Percentiles rank a stretch among this genome's conserved stretches.
phyloP scores from a whole-genome alignment of 2,888 invertebrate species.

The Sinohyriopsis cumingii region DNA sequence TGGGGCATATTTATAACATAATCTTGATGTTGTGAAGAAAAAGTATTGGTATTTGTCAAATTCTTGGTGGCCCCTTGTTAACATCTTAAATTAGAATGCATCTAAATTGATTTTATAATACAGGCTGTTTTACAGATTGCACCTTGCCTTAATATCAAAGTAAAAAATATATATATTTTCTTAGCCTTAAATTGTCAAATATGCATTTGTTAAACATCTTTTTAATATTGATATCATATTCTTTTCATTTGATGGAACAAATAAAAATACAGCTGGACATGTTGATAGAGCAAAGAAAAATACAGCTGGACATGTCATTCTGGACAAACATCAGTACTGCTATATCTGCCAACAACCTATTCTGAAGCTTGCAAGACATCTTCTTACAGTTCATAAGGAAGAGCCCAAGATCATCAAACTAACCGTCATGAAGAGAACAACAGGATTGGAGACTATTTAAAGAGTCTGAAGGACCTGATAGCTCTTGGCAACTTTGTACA shows the following conservation, averaged over 20 bases:
- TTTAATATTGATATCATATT: no score
- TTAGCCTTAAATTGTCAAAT: no score
- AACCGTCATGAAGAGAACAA: slow-evolving; percentile 6
- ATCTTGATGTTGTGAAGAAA: no score
- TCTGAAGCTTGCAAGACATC: slow-evolving; percentile 9
- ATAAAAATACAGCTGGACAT: slow-evolving; percentile 6
- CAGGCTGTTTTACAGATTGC: no score
- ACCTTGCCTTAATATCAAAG: no score
- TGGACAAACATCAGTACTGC: slow-evolving; percentile 5
- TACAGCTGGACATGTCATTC: slow-evolving; percentile 3
- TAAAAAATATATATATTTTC: no score
- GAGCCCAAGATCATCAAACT: slow-evolving; percentile 2
- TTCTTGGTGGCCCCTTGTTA: no score
- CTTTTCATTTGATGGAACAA: not conserved
- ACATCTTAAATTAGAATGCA: no score
- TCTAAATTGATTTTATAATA: no score
- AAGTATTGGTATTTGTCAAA: no score
- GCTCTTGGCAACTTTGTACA: slow-evolving; percentile 8
- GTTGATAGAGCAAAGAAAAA: slow-evolving; percentile 3
- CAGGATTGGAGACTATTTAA: not conserved
- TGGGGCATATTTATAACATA: no score
- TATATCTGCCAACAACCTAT: slow-evolving; percentile 3
- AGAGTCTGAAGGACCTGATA: slow-evolving; percentile 5
- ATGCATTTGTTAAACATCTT: no score
- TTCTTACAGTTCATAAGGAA: slow-evolving; percentile 3